A percentile compares a stretch with the other conserved stretches of the same genome.
Evolutionary conservation across 2,888 invertebrate species (phyloP).

Genomic region (Synanthedon tipuliformis): DNA sequence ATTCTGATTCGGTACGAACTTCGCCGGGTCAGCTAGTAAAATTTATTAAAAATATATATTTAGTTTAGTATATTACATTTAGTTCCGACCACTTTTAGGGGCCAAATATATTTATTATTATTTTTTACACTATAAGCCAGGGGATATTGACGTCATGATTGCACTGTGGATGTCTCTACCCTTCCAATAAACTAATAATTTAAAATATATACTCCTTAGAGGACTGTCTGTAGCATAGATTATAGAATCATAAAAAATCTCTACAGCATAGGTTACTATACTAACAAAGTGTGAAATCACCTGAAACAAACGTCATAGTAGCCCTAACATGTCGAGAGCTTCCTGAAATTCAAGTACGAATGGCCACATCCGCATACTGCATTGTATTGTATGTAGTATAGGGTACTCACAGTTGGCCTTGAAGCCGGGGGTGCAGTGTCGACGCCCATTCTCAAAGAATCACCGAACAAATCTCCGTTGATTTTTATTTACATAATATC

Average conservation of each 20-base stretch:
- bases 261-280: too few species aligned
- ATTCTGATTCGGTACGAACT: too few species aligned
- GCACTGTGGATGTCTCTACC: neutral
- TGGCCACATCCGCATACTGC: neutral
- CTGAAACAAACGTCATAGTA: too few species aligned
- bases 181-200: neutral
- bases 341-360: neutral
- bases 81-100: too few species aligned
- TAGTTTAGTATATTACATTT: too few species aligned
- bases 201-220: neutral
- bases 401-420: constrained; percentile 38
- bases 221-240: neutral
- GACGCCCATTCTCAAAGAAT: constrained; percentile 37
- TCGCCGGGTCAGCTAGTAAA: too few species aligned
- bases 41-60: too few species aligned
- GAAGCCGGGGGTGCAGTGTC: constrained; percentile 39
- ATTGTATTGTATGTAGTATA: constrained; percentile 1
- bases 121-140: too few species aligned
- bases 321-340: neutral
- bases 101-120: too few species aligned
- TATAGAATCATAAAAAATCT: too few species aligned
- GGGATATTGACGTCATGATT: neutral
- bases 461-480: neutral
- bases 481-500: neutral
- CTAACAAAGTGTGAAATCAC: too few species aligned